Evolutionary conservation across 2,888 invertebrate species (phyloP).

Genomic region (Eupithecia insigniata): DNA sequence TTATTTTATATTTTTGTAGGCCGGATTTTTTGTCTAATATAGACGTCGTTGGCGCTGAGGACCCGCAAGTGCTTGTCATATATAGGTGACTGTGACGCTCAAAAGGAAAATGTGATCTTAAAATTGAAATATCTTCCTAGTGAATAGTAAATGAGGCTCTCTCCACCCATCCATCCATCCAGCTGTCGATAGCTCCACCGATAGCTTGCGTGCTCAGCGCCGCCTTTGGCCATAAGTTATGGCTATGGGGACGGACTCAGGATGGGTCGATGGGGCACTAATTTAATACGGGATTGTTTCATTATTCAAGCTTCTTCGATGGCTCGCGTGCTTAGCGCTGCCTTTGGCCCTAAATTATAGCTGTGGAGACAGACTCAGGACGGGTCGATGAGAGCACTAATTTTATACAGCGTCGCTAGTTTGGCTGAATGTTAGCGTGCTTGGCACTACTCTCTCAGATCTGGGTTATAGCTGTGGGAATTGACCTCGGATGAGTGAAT

Average conservation of each 20-base stretch:
- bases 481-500: background rate
- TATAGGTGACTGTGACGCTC: too few species aligned
- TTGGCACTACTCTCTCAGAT: background rate
- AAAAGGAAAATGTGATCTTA: background rate
- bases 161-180: constrained; percentile 7
- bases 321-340: background rate
- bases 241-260: background rate
- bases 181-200: background rate
- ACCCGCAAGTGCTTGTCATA: too few species aligned
- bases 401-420: background rate
- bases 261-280: background rate
- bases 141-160: constrained; percentile 1
- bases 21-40: too few species aligned
- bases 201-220: constrained; percentile 8
- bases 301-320: background rate
- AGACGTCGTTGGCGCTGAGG: too few species aligned
- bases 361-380: background rate
- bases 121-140: constrained; percentile 7
- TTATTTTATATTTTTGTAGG: too few species aligned
- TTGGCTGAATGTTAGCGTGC: too few species aligned
- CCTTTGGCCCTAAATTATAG: background rate
- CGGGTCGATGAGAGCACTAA: background rate
- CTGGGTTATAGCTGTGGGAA: background rate
- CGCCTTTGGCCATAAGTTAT: constrained; percentile 5
- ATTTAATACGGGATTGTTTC: background rate